Base-by-base conservation (phyloP, 2,888 invertebrate species). In the Hypercompe scribonia region DNA sequence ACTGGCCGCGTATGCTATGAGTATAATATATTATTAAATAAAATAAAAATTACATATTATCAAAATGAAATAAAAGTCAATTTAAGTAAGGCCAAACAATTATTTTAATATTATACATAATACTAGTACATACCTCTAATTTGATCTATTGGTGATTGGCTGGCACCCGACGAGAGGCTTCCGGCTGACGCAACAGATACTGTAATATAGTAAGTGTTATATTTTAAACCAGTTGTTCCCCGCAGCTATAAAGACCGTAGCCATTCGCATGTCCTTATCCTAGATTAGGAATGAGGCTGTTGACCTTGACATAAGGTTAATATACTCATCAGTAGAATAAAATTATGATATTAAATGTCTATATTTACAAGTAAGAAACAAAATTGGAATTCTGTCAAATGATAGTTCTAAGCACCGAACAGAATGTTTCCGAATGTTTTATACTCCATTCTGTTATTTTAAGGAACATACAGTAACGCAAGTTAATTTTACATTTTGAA, bases 111-210 rank as follows among this genome's bases (percentile, higher is more conserved):
- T 3, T 13, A 13, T 24, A 33, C 28, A 66, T n/a, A n/a, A n/a
- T n/a, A 46, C 46, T 42, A 42, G 58, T 42, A 54, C n/a, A 72
- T 74, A 93, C 94, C 91, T 90, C 89, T 89, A 36, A 90, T 84
- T 75, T 91, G 92, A 76, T 95, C 95, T 73, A 93, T 90, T 3
- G 94, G 95, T 39, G 95, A 95, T 73, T 90, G 93, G 81, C 95
- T 95, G 8, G 92, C 81, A n/a, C 93, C 91, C 0, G 95, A 95
- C 15, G 95, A 94, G 15, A 88, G 88, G 78, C 95, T 95, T 24
- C 94, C 92, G n/a, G 93, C 93, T 71, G 95, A 95, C 28, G 92
- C 89, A 65, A 93, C 86, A 3, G 91, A 86, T 21, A 89, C 93
- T 93, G 87, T 42, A 84, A 84, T 72, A n/a, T n/a, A n/a, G n/a